Evolutionary conservation across 2,797 vertebrate species (phyloP).

Genomic region (Chanos chanos): DNA sequence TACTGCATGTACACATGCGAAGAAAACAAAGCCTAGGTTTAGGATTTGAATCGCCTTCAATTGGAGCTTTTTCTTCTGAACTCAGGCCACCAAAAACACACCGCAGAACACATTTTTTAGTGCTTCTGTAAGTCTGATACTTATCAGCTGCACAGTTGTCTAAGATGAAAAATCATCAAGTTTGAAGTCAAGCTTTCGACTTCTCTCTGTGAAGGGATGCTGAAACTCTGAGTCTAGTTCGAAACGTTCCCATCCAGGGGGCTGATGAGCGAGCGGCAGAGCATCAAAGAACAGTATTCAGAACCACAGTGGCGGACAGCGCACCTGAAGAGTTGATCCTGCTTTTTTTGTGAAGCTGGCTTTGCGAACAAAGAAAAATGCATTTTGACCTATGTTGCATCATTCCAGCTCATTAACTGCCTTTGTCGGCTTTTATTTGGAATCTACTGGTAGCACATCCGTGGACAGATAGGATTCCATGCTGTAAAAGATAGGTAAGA

Average conservation of each 20-base stretch:
- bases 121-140: too few relatives aligned
- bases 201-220: constrained; percentile 47
- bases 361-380: constrained; percentile 24
- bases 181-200: constrained; percentile 53
- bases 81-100: background rate
- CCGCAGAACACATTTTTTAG: background rate
- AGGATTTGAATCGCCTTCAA: too few relatives aligned
- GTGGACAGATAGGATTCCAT: constrained; percentile 55
- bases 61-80: background rate
- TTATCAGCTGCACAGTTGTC: too few relatives aligned
- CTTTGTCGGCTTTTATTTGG: constrained; percentile 56
- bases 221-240: constrained; percentile 46
- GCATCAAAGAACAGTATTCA: constrained; percentile 50
- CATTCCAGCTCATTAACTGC: constrained; percentile 12
- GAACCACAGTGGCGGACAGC: constrained; percentile 57
- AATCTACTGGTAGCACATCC: constrained; percentile 46
- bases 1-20: background rate
- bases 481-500: constrained; percentile 32
- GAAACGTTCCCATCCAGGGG: background rate
- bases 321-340: constrained; percentile 57
- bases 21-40: constrained; percentile 21
- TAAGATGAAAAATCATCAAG: constrained; percentile 48
- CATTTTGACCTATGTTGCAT: background rate
- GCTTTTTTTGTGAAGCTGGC: constrained; percentile 52
- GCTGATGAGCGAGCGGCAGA: constrained; percentile 61